Evolutionary conservation across 2,113 vertebrate species (phyloP), one percentile per base, ranked within the genome.

Genomic region (Ranitomeya imitator): DNA sequence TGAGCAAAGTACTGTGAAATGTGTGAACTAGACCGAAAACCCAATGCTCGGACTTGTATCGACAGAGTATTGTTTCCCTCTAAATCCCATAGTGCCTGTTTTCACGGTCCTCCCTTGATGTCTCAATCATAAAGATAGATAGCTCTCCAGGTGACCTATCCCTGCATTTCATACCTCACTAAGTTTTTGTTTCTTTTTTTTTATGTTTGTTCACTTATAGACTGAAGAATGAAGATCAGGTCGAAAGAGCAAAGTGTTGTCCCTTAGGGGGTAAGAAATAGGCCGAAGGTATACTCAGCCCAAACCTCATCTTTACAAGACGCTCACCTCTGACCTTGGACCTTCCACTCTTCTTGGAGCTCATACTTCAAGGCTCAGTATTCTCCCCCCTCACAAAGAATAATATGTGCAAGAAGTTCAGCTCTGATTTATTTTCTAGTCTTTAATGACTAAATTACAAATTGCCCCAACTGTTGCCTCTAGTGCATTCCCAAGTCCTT

Each of bases 181-280:
- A 8, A 1, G 13, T 74, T 12, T 54, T 79, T 59, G 54, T 55
- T 15, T 59, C 54, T 79, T 16, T 23, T 45, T 45, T 45, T 57
- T 23, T 23, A 23, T 15, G 15, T 55, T 15, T 71, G 61, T 31
- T 87, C 18, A 65, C 65, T 67, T 79, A 71, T 12, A 69, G 76
- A 31, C 52, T 81, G 86, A 87, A 61, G 73, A 87, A 87, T 87
- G 86, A 80, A 59, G 51, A 79, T 86, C 45, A 86, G 85, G 85
- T 61, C 60, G 63, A 87, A 79, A 80, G 86, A 87, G 77, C 77
- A 87, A 80, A 81, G 61, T 63, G 23, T 8, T 80, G 26, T 80
- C 77, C 85, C 78, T 79, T 4, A 37, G 63, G 86, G 78, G 77
- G 77, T 54, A 45, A 86, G 76, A 55, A 86, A 81, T 45, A 71